phyloP scores from a whole-genome alignment of 2,888 invertebrate genomes.

The Archaeoteleia sp. region DNA sequence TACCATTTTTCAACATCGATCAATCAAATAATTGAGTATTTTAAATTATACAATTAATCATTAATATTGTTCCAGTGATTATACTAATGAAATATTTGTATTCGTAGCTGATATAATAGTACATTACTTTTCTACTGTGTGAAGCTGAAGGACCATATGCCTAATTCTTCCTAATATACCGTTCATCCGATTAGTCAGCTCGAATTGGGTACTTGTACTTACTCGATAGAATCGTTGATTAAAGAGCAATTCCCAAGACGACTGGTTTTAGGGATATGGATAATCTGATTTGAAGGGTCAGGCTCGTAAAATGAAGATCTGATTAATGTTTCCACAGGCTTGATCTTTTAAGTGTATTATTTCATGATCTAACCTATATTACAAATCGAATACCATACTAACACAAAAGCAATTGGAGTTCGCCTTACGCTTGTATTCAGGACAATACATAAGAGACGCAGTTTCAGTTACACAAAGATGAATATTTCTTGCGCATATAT shows the following conservation, averaged over 20 bases:
- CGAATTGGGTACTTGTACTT: slow-evolving; percentile 28
- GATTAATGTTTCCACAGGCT: slow-evolving; percentile 36
- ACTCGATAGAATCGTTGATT: slow-evolving; percentile 42
- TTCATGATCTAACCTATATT: slow-evolving; percentile 11
- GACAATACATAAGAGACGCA: slow-evolving; percentile 15
- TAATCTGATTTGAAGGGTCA: slow-evolving; percentile 41
- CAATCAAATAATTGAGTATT: too few species aligned
- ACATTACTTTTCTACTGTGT: too few species aligned
- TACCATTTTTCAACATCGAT: too few species aligned
- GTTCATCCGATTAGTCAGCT: slow-evolving; percentile 37
- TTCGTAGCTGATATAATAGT: too few species aligned
- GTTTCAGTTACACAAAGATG: slow-evolving; percentile 9
- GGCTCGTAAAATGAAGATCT: slow-evolving; percentile 37
- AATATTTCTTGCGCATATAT: slow-evolving; percentile 14
- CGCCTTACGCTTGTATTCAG: slow-evolving; percentile 10
- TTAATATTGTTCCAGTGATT: too few species aligned
- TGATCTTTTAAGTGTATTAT: slow-evolving; percentile 42
- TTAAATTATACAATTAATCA: too few species aligned
- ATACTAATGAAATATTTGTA: too few species aligned
- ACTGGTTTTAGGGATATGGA: slow-evolving; percentile 30
- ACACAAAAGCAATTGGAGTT: slow-evolving; percentile 14
- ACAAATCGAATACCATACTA: slow-evolving; percentile 15
- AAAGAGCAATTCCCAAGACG: slow-evolving; percentile 42
- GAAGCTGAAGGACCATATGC: slow-evolving; percentile 1
- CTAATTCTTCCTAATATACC: slow-evolving; percentile 10